Evolutionary conservation across 1,140 invertebrate genomes (phyloP).

Genomic region (Mya arenaria): DNA sequence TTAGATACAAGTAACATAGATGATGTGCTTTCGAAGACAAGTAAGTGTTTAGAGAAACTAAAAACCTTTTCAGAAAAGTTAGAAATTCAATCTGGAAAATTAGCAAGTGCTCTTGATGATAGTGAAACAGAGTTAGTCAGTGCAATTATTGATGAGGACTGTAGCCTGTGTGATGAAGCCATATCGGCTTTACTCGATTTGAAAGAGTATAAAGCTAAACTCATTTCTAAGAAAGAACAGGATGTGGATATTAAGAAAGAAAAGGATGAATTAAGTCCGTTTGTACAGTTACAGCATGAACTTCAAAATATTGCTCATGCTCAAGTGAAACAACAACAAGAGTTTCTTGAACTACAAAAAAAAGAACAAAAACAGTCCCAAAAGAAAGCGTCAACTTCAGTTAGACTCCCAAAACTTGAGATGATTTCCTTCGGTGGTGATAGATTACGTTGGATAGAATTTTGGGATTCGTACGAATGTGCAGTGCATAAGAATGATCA

Average conservation of each 20-base stretch:
- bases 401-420: too few relatives aligned
- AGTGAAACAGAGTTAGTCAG: not conserved
- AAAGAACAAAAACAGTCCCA: not conserved
- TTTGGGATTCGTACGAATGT: too few relatives aligned
- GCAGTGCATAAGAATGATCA: too few relatives aligned
- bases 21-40: not conserved
- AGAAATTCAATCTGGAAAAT: not conserved
- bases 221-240: not conserved
- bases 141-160: not conserved
- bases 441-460: too few relatives aligned
- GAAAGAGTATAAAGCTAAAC: not conserved
- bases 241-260: not conserved
- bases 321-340: conserved; percentile 9
- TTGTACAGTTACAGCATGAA: not conserved
- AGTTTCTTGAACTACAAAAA: not conserved
- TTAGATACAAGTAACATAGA: not conserved
- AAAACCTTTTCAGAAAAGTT: not conserved
- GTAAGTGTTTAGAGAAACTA: not conserved
- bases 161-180: not conserved
- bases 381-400: too few relatives aligned
- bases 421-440: too few relatives aligned
- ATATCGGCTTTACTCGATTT: not conserved
- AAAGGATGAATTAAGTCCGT: not conserved
- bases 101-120: not conserved
- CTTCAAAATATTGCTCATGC: not conserved